Percentiles rank a stretch among this genome's conserved stretches.
These are phyloP conservation scores for Bujurquina vittata DNA, from an alignment of 2,113 vertebrate genomes.

Conservation along the genomic window DNA sequence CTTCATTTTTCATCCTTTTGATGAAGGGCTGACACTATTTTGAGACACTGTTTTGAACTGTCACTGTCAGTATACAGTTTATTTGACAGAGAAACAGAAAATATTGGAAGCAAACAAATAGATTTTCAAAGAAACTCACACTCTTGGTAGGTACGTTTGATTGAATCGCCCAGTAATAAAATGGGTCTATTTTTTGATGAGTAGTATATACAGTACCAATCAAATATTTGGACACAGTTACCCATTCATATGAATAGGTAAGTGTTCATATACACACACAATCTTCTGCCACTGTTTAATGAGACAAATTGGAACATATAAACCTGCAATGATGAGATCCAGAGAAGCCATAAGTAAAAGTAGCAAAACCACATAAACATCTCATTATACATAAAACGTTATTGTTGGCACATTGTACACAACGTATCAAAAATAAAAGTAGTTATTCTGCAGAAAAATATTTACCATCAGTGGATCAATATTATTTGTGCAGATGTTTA, in stretches of 20 bases:
- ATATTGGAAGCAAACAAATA: conserved; percentile 37
- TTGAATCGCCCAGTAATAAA: conserved; percentile 21
- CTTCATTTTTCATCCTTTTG: conserved; percentile 36
- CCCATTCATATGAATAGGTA: too few relatives aligned
- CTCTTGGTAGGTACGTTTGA: conserved; percentile 10
- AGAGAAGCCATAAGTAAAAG: neutral
- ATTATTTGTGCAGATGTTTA: neutral
- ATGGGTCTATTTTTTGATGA: conserved; percentile 14
- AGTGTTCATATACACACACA: neutral
- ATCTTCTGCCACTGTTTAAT: neutral
- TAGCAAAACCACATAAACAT: neutral
- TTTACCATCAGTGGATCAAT: neutral
- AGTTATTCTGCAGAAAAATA: neutral
- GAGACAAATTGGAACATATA: neutral
- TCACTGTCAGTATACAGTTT: conserved; percentile 35
- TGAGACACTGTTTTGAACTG: conserved; percentile 34
- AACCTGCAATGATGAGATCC: neutral
- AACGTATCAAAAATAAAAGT: neutral
- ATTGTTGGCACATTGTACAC: neutral
- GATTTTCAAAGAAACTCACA: neutral
- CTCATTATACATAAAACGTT: neutral
- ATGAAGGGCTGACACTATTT: conserved; percentile 45
- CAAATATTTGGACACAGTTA: too few relatives aligned
- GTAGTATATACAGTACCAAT: neutral
- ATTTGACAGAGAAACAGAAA: conserved; percentile 6